Conservation (phyloP, 2,888 invertebrate genomes). For the Eupithecia exiguata region DNA sequence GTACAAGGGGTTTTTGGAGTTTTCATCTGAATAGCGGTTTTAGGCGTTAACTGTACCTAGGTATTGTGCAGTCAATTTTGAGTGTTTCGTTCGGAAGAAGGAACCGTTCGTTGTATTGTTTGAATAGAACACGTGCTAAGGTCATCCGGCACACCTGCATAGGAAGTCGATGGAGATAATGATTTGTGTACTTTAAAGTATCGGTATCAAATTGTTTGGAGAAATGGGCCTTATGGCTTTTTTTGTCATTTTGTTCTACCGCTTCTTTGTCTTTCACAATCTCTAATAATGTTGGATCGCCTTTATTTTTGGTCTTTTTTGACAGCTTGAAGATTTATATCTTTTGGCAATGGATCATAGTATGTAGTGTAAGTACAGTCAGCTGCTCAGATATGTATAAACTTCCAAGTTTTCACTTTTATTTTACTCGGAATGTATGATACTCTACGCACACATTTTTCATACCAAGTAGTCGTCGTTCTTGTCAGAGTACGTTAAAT, state of each 20-base stretch:
- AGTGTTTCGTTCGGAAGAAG: conserved; percentile 60
- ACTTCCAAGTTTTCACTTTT: too few species aligned
- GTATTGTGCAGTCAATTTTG: conserved; percentile 43
- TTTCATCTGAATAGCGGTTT: not conserved
- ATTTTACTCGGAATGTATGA: too few species aligned
- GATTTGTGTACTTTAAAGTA: conserved; percentile 3
- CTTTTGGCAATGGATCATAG: not conserved
- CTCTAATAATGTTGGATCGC: not conserved
- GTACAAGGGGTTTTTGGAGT: not conserved
- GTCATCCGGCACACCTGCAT: conserved; percentile 69
- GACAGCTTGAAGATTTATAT: too few species aligned
- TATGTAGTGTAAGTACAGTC: too few species aligned
- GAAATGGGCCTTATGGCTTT: not conserved
- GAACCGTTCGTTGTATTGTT: conserved; percentile 56
- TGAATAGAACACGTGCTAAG: conserved; percentile 56
- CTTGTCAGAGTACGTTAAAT: too few species aligned
- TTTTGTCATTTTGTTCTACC: not conserved
- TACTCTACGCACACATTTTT: too few species aligned
- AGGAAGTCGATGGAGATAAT: conserved; percentile 45
- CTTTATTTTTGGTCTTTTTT: too few species aligned
- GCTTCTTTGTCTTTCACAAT: not conserved
- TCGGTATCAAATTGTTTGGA: conserved; percentile 10
- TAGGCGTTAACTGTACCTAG: not conserved
- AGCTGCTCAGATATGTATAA: too few species aligned
- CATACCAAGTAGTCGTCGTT: too few species aligned